Percentiles rank a stretch among this genome's conserved stretches.
phyloP scores from a whole-genome alignment of 1,140 invertebrate species.

The Drosophila navojoa region DNA sequence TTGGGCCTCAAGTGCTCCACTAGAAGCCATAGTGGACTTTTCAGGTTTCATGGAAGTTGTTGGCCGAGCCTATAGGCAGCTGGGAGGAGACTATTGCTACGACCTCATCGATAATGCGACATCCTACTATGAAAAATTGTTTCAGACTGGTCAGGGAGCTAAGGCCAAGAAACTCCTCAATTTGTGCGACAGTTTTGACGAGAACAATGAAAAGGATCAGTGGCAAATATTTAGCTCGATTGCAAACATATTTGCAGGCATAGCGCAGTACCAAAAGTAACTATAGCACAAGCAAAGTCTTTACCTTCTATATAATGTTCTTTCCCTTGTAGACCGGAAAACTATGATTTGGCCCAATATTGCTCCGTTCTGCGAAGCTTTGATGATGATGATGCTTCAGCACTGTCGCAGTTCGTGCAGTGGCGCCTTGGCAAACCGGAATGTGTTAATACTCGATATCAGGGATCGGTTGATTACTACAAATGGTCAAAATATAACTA shows the following conservation, averaged over 20 bases:
- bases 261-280: conserved; percentile 78
- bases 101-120: conserved; percentile 85
- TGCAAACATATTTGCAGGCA: conserved; percentile 71
- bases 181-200: conserved; percentile 76
- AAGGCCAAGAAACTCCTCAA: conserved; percentile 73
- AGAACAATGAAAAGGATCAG: conserved; percentile 56
- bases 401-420: conserved; percentile 63
- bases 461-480: conserved; percentile 58
- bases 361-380: conserved; percentile 58
- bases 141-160: conserved; percentile 51
- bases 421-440: conserved; percentile 31
- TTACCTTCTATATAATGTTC: not conserved
- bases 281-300: not conserved
- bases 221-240: conserved; percentile 76
- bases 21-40: conserved; percentile 89
- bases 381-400: conserved; percentile 61
- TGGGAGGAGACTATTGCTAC: conserved; percentile 85
- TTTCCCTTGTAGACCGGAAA: conserved; percentile 36
- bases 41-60: conserved; percentile 71
- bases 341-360: conserved; percentile 41
- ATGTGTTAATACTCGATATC: conserved; percentile 56
- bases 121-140: conserved; percentile 83
- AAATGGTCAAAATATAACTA: conserved; percentile 57
- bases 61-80: conserved; percentile 46
- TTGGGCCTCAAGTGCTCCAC: conserved; percentile 90